Base-by-base conservation (phyloP, 2,888 invertebrate species). In the Priocnemis perturbator region DNA sequence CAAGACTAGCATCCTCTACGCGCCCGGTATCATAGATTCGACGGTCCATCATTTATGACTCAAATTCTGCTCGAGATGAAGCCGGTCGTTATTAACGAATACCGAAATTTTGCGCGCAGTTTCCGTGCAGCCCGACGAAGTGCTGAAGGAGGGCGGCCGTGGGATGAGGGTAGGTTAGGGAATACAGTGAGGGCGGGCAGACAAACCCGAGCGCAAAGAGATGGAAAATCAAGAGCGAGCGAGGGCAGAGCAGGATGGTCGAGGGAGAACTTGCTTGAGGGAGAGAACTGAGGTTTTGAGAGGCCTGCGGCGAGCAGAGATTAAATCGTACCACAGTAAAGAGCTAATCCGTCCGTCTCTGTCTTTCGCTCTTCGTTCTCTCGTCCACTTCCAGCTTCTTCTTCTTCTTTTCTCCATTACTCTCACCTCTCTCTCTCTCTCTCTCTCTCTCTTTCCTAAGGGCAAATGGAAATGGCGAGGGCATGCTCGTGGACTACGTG, bases 311-410 rank as follows among this genome's bases (percentile, higher is more conserved):
- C 77, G 74, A 81, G 72, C 73, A 78, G 81, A 85, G 85, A 86
- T 86, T 86, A 84, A 86, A 85, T 86, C 86, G 82, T 73, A 75
- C 81, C 79, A 57, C 79, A 64, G 82, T 82, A 85, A 85, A 86
- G 85, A 83, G 83, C 84, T 85, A 86, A 86, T 86, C 82, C 75
- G 73, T 73, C 78, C 62, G 72, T 78, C 71, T 71, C 69, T 67
- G 64, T 74, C 69, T 57, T 64, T 71, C 70, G 48, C 47, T 66
- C 66, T 44, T 59, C 30, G 26, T 56, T 56, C 50, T 58, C 53
- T 53, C 60, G 48, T 59, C 30, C 72, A 59, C 64, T 62, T 69
- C 68, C 69, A 60, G 60, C 73, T 70, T 64, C 61, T 21, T 67
- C 44, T 20, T 52, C 19, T 44, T 44, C 19, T 52, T 52, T 57